Evolutionary conservation across 2,113 vertebrate species (phyloP).

Genomic region (Myotis lucifugus): DNA sequence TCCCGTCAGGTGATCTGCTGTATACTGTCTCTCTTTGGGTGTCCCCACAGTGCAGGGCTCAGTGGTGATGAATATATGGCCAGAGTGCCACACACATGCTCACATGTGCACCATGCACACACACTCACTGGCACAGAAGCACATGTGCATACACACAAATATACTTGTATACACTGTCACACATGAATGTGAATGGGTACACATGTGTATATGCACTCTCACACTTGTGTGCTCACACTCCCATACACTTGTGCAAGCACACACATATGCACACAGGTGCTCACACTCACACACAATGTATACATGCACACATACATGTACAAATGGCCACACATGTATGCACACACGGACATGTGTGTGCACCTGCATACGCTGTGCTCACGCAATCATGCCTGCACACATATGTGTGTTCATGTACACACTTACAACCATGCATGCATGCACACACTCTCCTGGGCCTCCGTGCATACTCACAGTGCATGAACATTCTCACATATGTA

Average conservation of each 20-base stretch:
- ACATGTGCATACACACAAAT: not conserved
- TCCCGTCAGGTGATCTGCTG: rapidly evolving
- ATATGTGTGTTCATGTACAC: rapidly evolving
- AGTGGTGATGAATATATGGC: no score
- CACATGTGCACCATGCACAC: not conserved
- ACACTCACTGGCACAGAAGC: not conserved
- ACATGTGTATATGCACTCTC: not conserved
- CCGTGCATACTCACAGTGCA: not conserved
- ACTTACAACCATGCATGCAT: no score
- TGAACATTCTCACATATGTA: not conserved
- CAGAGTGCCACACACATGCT: not conserved
- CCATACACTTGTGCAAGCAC: not conserved
- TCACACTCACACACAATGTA: not conserved
- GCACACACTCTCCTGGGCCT: not conserved
- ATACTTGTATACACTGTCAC: no score
- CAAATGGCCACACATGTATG: not conserved
- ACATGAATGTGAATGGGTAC: not conserved
- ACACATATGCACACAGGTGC: not conserved
- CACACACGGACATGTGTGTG: no score
- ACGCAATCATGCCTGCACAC: not conserved
- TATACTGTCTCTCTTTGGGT: rapidly evolving
- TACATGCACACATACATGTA: no score
- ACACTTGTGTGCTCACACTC: not conserved
- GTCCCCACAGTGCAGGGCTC: not conserved
- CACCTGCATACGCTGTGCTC: rapidly evolving